Percentiles rank a stretch among this genome's conserved stretches.
These are phyloP conservation scores for Drosophila varians DNA, from an alignment of 1,140 invertebrate species.

Conservation along the genomic window DNA sequence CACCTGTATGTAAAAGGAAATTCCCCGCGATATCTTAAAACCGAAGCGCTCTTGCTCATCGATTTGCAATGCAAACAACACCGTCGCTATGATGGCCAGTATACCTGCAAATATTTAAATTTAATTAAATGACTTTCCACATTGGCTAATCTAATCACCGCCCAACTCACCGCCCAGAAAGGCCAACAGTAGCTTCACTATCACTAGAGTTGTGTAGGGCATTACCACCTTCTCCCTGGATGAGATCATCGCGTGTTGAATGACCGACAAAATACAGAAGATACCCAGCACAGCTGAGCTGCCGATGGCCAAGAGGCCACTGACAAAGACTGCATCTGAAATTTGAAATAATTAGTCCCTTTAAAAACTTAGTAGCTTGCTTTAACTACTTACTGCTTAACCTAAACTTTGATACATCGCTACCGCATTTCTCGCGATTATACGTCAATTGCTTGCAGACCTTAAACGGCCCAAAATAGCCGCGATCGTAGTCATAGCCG, in stretches of 20 bases:
- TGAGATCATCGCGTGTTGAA: slow-evolving; percentile 93
- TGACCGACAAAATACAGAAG: slow-evolving; percentile 90
- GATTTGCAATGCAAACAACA: slow-evolving; percentile 92
- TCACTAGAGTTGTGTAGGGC: slow-evolving; percentile 89
- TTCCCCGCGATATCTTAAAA: slow-evolving; percentile 89
- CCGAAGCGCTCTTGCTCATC: slow-evolving; percentile 89
- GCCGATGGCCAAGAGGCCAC: slow-evolving; percentile 89
- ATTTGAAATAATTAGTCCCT: not conserved
- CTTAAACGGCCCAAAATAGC: slow-evolving; percentile 94
- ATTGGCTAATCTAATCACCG: no score
- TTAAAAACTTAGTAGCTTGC: not conserved
- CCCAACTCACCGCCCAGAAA: slow-evolving; percentile 90
- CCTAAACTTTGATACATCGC: slow-evolving; percentile 90
- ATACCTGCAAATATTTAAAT: slow-evolving; percentile 86
- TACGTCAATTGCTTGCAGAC: slow-evolving; percentile 92
- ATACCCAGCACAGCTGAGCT: slow-evolving; percentile 89
- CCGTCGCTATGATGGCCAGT: slow-evolving; percentile 90
- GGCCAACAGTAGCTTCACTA: slow-evolving; percentile 90
- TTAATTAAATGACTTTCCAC: slow-evolving; percentile 18
- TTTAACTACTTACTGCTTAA: slow-evolving; percentile 87
- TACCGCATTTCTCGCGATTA: slow-evolving; percentile 91
- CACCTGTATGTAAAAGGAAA: slow-evolving; percentile 94
- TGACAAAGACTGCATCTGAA: slow-evolving; percentile 90
- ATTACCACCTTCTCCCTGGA: slow-evolving; percentile 91
- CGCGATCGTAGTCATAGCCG: slow-evolving; percentile 86